phyloP scores from a whole-genome alignment of 2,888 invertebrate species.

The Drosophila mimica region DNA sequence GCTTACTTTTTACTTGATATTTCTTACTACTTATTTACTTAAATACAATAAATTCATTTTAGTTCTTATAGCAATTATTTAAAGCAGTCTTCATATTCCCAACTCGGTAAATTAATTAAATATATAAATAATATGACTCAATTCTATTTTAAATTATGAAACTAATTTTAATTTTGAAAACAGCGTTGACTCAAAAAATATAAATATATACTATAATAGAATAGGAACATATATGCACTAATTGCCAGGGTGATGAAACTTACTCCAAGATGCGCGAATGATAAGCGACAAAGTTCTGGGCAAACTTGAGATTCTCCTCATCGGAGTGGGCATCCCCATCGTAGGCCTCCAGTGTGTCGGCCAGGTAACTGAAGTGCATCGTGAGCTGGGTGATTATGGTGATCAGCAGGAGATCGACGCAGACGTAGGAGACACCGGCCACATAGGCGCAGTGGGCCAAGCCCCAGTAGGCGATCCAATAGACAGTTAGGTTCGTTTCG shows the following conservation, averaged over 20 bases:
- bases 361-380: constrained; percentile 76
- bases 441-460: constrained; percentile 72
- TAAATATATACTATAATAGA: too few relatives aligned
- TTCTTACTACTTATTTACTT: too few relatives aligned
- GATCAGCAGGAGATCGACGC: constrained; percentile 77
- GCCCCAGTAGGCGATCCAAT: constrained; percentile 67
- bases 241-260: constrained; percentile 30
- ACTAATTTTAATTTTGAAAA: too few relatives aligned
- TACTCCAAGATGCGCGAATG: constrained; percentile 68
- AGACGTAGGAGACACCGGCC: constrained; percentile 75
- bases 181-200: too few relatives aligned
- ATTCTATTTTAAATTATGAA: too few relatives aligned
- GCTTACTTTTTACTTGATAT: not conserved
- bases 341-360: constrained; percentile 60
- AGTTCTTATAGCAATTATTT: too few relatives aligned
- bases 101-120: too few relatives aligned
- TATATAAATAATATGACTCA: too few relatives aligned
- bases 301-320: constrained; percentile 57
- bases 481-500: constrained; percentile 56
- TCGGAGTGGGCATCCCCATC: constrained; percentile 47
- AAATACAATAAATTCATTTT: too few relatives aligned
- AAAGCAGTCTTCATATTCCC: too few relatives aligned
- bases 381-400: constrained; percentile 74
- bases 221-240: too few relatives aligned
- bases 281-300: constrained; percentile 46